These are phyloP conservation scores for Pempheris klunzingeri DNA, from an alignment of 2,797 vertebrate genomes.

Conservation along the genomic window DNA sequence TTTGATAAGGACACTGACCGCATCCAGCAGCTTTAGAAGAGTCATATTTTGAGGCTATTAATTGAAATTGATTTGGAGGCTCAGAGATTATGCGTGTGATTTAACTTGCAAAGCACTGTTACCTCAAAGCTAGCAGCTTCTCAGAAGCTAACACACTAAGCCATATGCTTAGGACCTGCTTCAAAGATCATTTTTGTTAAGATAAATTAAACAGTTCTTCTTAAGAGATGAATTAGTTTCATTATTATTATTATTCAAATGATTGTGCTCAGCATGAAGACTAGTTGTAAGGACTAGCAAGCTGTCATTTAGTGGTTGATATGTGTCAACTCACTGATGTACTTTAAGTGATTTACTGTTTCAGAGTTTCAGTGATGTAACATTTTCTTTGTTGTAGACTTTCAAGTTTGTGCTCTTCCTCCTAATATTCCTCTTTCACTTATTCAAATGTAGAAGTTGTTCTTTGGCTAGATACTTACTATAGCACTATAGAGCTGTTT, in stretches of 20 bases:
- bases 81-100: conserved; percentile 31
- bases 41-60: conserved; percentile 33
- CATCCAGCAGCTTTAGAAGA: conserved; percentile 16
- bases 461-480: conserved; percentile 38
- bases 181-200: neutral
- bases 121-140: neutral
- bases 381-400: neutral
- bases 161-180: neutral
- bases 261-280: neutral
- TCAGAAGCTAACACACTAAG: neutral
- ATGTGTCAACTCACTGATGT: conserved; percentile 15
- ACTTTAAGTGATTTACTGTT: conserved; percentile 22
- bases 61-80: conserved; percentile 10
- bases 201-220: conserved; percentile 3
- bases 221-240: neutral
- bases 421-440: conserved; percentile 35
- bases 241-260: conserved; percentile 4
- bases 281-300: neutral
- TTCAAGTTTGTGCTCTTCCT: neutral
- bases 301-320: neutral
- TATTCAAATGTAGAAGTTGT: conserved; percentile 38
- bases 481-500: conserved; percentile 53
- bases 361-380: conserved; percentile 13
- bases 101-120: conserved; percentile 1
- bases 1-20: conserved; percentile 48